Evolutionary conservation across 2,797 vertebrate genomes (phyloP), one percentile per base, ranked within the genome.

Genomic region (Melanogrammus aeglefinus): DNA sequence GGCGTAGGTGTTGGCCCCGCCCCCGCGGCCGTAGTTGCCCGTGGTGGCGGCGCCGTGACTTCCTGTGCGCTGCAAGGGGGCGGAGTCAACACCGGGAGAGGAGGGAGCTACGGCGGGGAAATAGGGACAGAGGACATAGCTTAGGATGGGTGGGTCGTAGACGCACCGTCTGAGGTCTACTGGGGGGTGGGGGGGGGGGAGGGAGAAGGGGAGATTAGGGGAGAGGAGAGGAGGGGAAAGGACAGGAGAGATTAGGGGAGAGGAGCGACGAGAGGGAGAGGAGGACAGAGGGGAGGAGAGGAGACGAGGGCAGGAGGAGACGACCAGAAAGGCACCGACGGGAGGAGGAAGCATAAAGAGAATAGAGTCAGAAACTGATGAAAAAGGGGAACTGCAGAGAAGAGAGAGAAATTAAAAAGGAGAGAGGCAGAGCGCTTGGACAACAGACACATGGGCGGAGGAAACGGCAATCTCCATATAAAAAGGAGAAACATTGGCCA

Each of bases 61-160:
- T 91, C 94, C 96, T 92, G 97, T 96, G 92, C 98, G 96, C 97
- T 99, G 98, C 96, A 99, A 97, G 94, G 98, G 96, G 95, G 95
- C 93, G 95, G 97, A 97, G 97, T 99, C 97, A 93, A 99, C 97
- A 97, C 96, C 98, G 79, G 98, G 98, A 95, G 98, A 99, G 94
- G 97, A 98, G 90, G 97, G 98, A 96, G 98, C 98, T 99, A 97
- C 88, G 95, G 93, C 90, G 93, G 96, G 96, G 96, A 97, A 98
- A 96, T 96, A 96, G 95, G 97, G 96, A 98, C 96, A 99, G 94
- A 98, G 96, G 95, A 97, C 95, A 96, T 97, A 96, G 95, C 95
- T 98, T 96, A 99, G 95, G 96, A 97, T 93, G 8, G 57, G 57
- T 91, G 96, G 97, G 91, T 98, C 96, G 94, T 96, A 96, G 89